Evolutionary conservation across 2,113 vertebrate species (phyloP), one percentile per base, ranked within the genome.

Genomic region (Helogale parvula): DNA sequence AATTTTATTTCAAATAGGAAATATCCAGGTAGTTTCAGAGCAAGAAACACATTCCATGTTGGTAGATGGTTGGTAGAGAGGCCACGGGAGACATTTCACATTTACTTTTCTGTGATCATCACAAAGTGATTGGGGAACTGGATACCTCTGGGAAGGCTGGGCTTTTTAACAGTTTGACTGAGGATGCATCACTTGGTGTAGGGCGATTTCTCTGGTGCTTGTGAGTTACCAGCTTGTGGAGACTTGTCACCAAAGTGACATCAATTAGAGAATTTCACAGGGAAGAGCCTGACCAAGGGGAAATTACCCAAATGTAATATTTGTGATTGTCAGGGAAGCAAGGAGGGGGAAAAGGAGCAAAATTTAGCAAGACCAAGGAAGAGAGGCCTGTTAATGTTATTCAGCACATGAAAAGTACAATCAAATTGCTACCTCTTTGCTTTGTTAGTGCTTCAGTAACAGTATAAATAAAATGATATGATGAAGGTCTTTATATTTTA

Each of bases 1-100:
- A 47, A 74, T 66, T 97, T 95, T 96, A 96, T 98, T 98, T 96
- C 72, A 97, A 87, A 74, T 89, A 86, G 33, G 90, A 79, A 95
- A 93, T 63, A 71, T 68, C 45, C 71, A 90, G 63, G 63, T 86
- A 90, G 60, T 63, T 85, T 91, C 63, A 72, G 60, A 95, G 19
- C 41, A 90, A 90, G 65, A 94, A 77, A 88, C 54, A 50, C 29
- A 35, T 19, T 27, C n/a, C 57, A 2, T 71, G 23, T 57, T 50
- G 52, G 27, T 47, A 52, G 68, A 52, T 10, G 54, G 9, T 23
- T 10, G 54, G 9, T 23, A 83, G 57, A 85, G 29, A 57, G 41
- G n/a, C 5, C 15, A 15, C 19, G 3, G 17, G 69, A 94, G 63
- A 38, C 31, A 45, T 35, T 72, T 93, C 35, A 63, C 29, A 23